Evolutionary conservation across 2,888 invertebrate species (phyloP).

Genomic region (Pseudolycoriella hygida): DNA sequence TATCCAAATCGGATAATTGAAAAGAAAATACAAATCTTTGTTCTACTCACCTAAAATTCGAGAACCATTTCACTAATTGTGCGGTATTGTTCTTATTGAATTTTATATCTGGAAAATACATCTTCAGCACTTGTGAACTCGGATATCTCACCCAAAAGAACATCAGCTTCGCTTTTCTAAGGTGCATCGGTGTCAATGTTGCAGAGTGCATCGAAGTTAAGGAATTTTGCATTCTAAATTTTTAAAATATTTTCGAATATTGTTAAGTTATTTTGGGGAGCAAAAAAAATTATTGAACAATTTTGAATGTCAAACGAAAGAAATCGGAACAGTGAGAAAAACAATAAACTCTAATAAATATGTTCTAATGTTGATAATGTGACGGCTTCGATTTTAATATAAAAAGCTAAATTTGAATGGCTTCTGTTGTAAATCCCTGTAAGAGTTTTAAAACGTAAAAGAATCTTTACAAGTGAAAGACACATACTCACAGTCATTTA

Average conservation of each 20-base stretch:
- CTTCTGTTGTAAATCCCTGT: not conserved
- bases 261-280: not conserved
- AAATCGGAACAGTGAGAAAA: too few species aligned
- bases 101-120: conserved; percentile 99
- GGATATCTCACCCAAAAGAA: conserved; percentile 99
- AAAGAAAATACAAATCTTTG: too few species aligned
- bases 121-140: conserved; percentile 95
- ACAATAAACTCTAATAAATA: too few species aligned
- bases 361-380: too few species aligned
- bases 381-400: too few species aligned
- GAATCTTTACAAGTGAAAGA: conserved; percentile 12
- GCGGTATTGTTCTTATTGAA: conserved; percentile 99
- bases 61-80: conserved; percentile 99
- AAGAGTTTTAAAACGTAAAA: conserved; percentile 1
- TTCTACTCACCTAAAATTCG: conserved; percentile 89
- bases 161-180: conserved; percentile 99
- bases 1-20: too few species aligned
- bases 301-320: too few species aligned
- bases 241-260: not conserved
- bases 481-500: not conserved
- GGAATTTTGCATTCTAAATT: conserved; percentile 28
- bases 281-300: too few species aligned
- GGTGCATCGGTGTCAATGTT: conserved; percentile 98
- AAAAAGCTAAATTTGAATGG: not conserved
- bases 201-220: conserved; percentile 83